These are phyloP conservation scores for Oncorhynchus clarkii DNA, from an alignment of 2,113 vertebrate species.

Conservation along the genomic window DNA sequence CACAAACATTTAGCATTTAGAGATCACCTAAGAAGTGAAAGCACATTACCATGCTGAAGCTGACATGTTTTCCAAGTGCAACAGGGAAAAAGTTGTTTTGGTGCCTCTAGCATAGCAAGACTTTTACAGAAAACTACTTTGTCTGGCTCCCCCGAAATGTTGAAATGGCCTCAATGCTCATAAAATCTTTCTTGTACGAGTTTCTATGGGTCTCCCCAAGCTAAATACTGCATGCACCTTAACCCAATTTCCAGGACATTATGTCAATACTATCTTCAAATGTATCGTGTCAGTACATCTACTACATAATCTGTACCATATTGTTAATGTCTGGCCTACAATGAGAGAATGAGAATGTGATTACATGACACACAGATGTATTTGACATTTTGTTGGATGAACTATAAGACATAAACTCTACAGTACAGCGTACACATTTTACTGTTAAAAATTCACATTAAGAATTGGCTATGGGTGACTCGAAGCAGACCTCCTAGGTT, in stretches of 20 bases:
- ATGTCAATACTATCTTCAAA: slow-evolving; percentile 34
- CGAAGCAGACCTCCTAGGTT: background rate
- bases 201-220: slow-evolving; percentile 62
- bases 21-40: slow-evolving; percentile 84
- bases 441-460: background rate
- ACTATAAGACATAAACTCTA: background rate
- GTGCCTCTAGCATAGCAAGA: slow-evolving; percentile 87
- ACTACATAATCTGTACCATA: background rate
- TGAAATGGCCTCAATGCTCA: slow-evolving; percentile 75
- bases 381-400: slow-evolving; percentile 2
- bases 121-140: slow-evolving; percentile 71
- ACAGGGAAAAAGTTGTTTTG: slow-evolving; percentile 87
- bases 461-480: background rate
- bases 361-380: background rate
- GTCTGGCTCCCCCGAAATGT: slow-evolving; percentile 77
- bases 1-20: slow-evolving; percentile 71
- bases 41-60: slow-evolving; percentile 86
- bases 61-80: slow-evolving; percentile 84
- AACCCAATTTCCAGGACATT: slow-evolving; percentile 53
- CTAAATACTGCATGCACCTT: slow-evolving; percentile 52
- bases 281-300: slow-evolving; percentile 25
- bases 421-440: slow-evolving; percentile 3
- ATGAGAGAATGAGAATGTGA: background rate
- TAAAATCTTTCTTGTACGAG: slow-evolving; percentile 53
- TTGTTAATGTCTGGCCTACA: slow-evolving; percentile 1